Base-by-base conservation (phyloP, 2,888 invertebrate species). In the Megalurothrips usitatus region DNA sequence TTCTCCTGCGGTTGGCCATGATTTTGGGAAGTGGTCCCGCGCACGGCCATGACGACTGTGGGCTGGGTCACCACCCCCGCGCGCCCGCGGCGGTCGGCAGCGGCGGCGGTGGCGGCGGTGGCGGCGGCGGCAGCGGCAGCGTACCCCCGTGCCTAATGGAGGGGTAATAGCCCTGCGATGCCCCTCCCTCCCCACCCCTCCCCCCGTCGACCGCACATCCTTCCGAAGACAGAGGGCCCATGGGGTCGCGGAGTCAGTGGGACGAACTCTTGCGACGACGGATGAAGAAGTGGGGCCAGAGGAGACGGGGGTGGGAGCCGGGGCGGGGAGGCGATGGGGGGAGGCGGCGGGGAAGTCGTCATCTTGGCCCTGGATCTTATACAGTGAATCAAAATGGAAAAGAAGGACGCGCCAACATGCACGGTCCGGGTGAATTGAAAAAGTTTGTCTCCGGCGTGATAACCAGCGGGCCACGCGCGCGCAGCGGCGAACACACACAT, bases 401-500 rank as follows among this genome's bases (percentile, higher is more conserved):
- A 26, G 58, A 58, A 75, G 26, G 23, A n/a, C 68, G 23, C 17
- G 17, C 58, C 58, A 58, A 43, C 34, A 43, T 12, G 58, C 58
- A 58, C 19, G 17, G 2, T 11, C 58, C 17, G 58, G 58, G 68
- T 12, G 68, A 75, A 75, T 75, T 75, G 68, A 75, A 75, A 75
- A 75, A 75, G 68, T 75, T 75, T 75, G 68, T 43, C 58, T 58
- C 58, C 58, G 17, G 19, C 58, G 19, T 58, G 19, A 58, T 58
- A 58, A 58, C 19, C 58, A 43, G 34, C 34, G 34, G 34, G 6
- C 34, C 34, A 6, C 34, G 34, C 34, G 34, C 34, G 34, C 34
- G 34, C 34, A 43, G 34, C 6, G 34, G 34, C 34, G 34, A 12
- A 14, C 58, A 58, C 58, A 14, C 58, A 58, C 58, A 58, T 17